Evolutionary conservation across 2,113 vertebrate species (phyloP), one percentile per base, ranked within the genome.

Genomic region (Rissa tridactyla): DNA sequence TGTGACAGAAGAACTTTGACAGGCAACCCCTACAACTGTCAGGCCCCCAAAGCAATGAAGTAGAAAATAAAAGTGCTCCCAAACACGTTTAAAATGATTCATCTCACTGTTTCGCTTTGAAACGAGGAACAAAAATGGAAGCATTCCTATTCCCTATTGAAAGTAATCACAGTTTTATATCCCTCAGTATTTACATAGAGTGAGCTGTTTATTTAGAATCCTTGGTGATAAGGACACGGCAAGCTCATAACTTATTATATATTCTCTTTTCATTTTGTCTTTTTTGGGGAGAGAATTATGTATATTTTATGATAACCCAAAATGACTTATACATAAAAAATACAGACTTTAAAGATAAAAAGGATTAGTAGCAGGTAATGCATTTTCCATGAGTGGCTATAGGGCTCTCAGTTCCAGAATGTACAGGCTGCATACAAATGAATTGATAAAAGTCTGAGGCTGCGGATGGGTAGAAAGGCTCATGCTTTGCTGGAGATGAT

Each of bases 351-450:
- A 98, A 98, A 98, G 98, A 98, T 98, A 98, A 98, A 98, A 98
- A 98, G 98, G 98, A 98, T 99, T 99, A 98, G 98, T 98, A 98
- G 95, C 98, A 98, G 98, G 98, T 98, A 98, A 98, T 98, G 98
- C 98, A 98, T 98, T 98, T 98, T 98, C 98, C 98, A 98, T 98
- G 98, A 99, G 98, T 98, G 98, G 98, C 98, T 98, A 98, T 98
- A 98, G 98, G 98, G 98, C 98, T 98, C 98, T 98, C 95, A 83
- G 97, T 98, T 98, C 97, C 94, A 97, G 96, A 97, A 97, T 92
- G 94, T 97, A 97, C 98, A 38, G 92, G 97, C 97, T 98, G 98
- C 98, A 99, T 99, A 99, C 98, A 98, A 98, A 99, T 99, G 98
- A 98, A 98, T 98, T 98, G 98, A 98, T 98, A 98, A 98, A 98